Conservation (phyloP, 2,888 invertebrate species). For the Bellardia bayeri region DNA sequence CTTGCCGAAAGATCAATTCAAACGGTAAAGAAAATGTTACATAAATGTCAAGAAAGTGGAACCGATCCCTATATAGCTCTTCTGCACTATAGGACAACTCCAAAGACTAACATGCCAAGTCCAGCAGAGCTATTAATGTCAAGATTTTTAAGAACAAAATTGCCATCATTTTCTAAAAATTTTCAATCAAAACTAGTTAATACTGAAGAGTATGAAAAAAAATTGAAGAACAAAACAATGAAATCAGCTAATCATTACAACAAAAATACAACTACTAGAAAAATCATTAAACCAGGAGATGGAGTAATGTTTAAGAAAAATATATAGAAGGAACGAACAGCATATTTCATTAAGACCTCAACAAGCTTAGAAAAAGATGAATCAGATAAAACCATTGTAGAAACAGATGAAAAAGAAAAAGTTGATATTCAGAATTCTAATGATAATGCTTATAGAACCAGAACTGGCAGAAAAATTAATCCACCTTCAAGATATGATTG, state of each 20-base stretch:
- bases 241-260: neutral
- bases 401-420: neutral
- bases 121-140: neutral
- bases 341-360: neutral
- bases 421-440: too few relatives aligned
- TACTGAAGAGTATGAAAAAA: neutral
- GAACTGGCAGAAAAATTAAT: neutral
- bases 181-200: neutral
- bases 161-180: too few relatives aligned
- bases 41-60: too few relatives aligned
- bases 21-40: too few relatives aligned
- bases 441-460: too few relatives aligned
- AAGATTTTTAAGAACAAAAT: too few relatives aligned
- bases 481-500: neutral
- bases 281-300: neutral
- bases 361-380: too few relatives aligned
- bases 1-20: too few relatives aligned
- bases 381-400: neutral
- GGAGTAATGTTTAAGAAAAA: neutral
- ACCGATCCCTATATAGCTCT: too few relatives aligned
- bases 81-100: too few relatives aligned
- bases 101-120: too few relatives aligned
- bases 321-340: conserved; percentile 9
- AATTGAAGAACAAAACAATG: neutral
- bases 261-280: neutral